Evolutionary conservation across 2,797 vertebrate genomes (phyloP), one percentile per base, ranked within the genome.

Genomic region (Allobates femoralis): DNA sequence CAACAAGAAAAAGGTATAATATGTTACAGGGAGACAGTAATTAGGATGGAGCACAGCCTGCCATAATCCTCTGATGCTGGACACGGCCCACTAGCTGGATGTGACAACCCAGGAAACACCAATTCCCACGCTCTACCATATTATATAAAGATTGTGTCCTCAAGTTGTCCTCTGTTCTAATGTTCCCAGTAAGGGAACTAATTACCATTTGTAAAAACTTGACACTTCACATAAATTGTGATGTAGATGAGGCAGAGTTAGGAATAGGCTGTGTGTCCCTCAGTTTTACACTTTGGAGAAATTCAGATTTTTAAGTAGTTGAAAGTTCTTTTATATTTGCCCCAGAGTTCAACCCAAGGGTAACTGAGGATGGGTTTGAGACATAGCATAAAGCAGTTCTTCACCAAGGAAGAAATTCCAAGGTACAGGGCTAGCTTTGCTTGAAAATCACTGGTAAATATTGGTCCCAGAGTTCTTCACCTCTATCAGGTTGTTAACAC

Each of bases 1-100:
- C 64, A 71, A 71, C 71, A 26, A 21, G 26, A 73, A 73, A 82
- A 37, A 67, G 55, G 51, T 56, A 37, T 11, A 67, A 46, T 71
- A 89, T 94, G 91, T 90, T 92, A 92, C 90, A 89, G 91, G 91
- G 85, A 79, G 84, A 88, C 88, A 82, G 90, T 90, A 89, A 92
- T 90, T 89, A 88, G 77, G 78, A 91, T 51, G 94, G 94, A 94
- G 94, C 86, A 71, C 1, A 60, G 34, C 5, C 76, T 56, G 23
- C 23, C 19, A 34, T 83, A 75, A 83, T 83, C 69, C 81, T 58
- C 41, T 32, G 18, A 58, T 30, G 66, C 69, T 26, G 32, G 7
- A 41, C 32, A 58, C 30, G 3, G 37, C 58, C 56, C 30, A n/a
- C 53, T 28, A 56, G 81, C 37, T 60, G 51, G 32, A 83, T 34